phyloP scores from a whole-genome alignment of 2,888 invertebrate species.

The Dusona sp. region DNA sequence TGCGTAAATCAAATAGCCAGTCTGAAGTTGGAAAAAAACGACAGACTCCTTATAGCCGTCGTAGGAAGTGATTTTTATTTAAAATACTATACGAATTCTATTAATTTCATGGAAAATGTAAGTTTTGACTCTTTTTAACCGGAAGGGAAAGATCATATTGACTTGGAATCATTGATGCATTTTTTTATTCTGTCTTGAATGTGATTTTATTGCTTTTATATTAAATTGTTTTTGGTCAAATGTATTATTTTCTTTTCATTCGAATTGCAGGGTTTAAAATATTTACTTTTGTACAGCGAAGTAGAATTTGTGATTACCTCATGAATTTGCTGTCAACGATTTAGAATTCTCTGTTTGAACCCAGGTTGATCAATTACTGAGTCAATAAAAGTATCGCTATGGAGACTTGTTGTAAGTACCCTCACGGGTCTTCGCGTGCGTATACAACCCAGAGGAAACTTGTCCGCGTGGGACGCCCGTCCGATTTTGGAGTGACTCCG shows the following conservation, averaged over 20 bases:
- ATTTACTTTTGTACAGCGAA: background rate
- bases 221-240: no score
- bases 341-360: background rate
- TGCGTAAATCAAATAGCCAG: background rate
- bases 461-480: constrained; percentile 71
- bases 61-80: background rate
- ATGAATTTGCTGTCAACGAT: background rate
- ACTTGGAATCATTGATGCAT: background rate
- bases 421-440: constrained; percentile 23
- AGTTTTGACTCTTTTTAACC: background rate
- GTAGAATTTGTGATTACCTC: background rate
- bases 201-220: background rate
- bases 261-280: no score
- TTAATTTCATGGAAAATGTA: background rate
- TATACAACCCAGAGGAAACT: constrained; percentile 59
- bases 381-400: constrained; percentile 24
- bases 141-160: no score
- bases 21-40: background rate
- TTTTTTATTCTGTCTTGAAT: background rate
- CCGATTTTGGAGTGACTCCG: constrained; percentile 71
- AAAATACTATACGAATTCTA: background rate
- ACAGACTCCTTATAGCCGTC: background rate
- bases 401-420: constrained; percentile 36
- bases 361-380: constrained; percentile 16
- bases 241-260: no score